These are phyloP conservation scores for Dendropsophus ebraccatus DNA, from an alignment of 2,113 vertebrate species.

Conservation along the genomic window DNA sequence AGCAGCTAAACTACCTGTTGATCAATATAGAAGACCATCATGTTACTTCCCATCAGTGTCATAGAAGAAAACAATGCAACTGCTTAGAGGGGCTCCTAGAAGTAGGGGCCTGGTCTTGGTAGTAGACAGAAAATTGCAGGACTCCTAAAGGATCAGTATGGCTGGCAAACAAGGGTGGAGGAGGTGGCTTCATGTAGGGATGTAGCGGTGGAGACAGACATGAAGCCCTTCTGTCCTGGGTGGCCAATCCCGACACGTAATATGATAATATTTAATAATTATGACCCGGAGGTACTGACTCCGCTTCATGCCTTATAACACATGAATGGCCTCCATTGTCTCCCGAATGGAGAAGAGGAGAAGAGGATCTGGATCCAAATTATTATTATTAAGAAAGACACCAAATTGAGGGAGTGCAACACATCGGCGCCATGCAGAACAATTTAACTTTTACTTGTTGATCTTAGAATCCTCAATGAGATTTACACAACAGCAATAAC, in stretches of 20 bases:
- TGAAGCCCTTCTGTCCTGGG: neutral
- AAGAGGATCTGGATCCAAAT: neutral
- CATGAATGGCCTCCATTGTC: slow-evolving; percentile 15
- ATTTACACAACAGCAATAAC: neutral
- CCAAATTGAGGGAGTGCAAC: neutral
- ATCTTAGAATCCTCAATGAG: neutral
- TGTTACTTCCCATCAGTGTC: too few relatives aligned
- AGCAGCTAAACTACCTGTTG: too few relatives aligned
- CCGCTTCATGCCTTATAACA: neutral
- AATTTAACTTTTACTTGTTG: neutral
- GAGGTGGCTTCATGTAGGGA: neutral
- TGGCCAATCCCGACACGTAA: neutral
- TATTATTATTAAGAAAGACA: slow-evolving; percentile 8
- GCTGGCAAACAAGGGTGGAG: too few relatives aligned
- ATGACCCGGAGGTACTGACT: slow-evolving; percentile 15
- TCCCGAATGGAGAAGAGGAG: too few relatives aligned
- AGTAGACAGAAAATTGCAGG: too few relatives aligned
- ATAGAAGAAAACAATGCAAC: too few relatives aligned
- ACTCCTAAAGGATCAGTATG: too few relatives aligned
- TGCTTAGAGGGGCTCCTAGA: too few relatives aligned
- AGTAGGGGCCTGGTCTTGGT: too few relatives aligned
- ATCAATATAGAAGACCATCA: too few relatives aligned
- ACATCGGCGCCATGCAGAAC: neutral
- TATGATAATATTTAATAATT: slow-evolving; percentile 16
- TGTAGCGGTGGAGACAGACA: neutral